These are phyloP conservation scores for Heterodera filipjevi DNA, from an alignment of 2,888 invertebrate genomes.

Conservation along the genomic window DNA sequence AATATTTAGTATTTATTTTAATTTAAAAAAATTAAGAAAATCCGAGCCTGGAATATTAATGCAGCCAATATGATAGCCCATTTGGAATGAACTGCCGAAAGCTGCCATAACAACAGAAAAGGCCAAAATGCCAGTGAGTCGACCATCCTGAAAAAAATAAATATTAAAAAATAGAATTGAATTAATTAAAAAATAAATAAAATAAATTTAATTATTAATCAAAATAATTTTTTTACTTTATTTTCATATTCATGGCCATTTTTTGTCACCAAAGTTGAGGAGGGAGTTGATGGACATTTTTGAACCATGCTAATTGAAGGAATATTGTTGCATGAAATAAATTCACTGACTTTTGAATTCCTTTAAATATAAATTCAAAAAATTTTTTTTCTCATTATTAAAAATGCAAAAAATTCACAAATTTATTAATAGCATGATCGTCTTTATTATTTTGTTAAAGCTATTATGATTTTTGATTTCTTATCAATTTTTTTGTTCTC, in stretches of 20 bases:
- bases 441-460: no score
- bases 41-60: conserved; percentile 79
- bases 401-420: neutral
- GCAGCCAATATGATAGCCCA: conserved; percentile 91
- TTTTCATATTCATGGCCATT: neutral
- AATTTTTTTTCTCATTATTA: neutral
- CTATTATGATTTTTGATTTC: no score
- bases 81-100: conserved; percentile 87
- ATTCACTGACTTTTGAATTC: neutral
- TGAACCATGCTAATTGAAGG: neutral
- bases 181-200: neutral
- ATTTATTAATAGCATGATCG: no score
- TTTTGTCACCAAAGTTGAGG: neutral
- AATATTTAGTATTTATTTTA: no score
- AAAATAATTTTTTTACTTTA: neutral
- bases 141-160: conserved; percentile 28
- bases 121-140: conserved; percentile 57
- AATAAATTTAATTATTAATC: neutral
- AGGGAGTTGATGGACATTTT: neutral
- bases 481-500: no score
- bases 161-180: neutral
- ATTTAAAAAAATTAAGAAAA: neutral
- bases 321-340: neutral
- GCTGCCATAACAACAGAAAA: conserved; percentile 84
- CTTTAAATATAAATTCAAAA: neutral